Percentiles rank a stretch among this genome's conserved stretches.
These are phyloP conservation scores for Zaprionus ghesquierei DNA, from an alignment of 1,140 invertebrate genomes.

Conservation along the genomic window DNA sequence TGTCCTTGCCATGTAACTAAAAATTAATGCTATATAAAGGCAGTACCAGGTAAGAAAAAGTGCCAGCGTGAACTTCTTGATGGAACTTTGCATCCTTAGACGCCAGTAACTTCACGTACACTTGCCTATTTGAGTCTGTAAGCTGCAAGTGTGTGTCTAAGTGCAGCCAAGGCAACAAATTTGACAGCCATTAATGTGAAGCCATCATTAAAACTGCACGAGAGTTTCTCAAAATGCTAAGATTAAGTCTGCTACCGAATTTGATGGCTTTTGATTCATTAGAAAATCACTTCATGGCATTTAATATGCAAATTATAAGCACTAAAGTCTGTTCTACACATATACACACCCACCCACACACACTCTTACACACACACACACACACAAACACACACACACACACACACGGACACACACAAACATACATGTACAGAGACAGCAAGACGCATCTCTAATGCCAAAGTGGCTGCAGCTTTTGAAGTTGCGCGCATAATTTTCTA, in stretches of 20 bases:
- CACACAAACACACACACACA: background rate
- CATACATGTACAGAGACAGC: background rate
- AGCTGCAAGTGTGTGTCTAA: constrained; percentile 42
- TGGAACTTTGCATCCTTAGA: constrained; percentile 34
- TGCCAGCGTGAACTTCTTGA: constrained; percentile 12
- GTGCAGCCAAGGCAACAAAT: constrained; percentile 67
- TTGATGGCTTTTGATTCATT: constrained; percentile 76
- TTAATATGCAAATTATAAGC: constrained; percentile 75
- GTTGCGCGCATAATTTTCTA: constrained; percentile 78
- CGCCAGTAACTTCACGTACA: constrained; percentile 14
- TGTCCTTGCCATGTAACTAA: constrained; percentile 15
- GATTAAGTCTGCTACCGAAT: constrained; percentile 48
- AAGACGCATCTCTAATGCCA: constrained; percentile 60
- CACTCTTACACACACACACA: background rate
- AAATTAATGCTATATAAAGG: constrained; percentile 45
- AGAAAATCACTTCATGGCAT: constrained; percentile 75
- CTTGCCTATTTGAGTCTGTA: background rate
- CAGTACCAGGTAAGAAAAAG: constrained; percentile 20
- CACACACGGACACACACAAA: background rate
- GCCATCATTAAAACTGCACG: constrained; percentile 72
- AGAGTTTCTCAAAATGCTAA: constrained; percentile 39
- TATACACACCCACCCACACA: background rate
- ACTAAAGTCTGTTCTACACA: constrained; percentile 25
- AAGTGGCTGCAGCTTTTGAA: constrained; percentile 60
- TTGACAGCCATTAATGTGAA: constrained; percentile 73